Conservation (phyloP, 2,888 invertebrate species). For the Electrophaes corylata region DNA sequence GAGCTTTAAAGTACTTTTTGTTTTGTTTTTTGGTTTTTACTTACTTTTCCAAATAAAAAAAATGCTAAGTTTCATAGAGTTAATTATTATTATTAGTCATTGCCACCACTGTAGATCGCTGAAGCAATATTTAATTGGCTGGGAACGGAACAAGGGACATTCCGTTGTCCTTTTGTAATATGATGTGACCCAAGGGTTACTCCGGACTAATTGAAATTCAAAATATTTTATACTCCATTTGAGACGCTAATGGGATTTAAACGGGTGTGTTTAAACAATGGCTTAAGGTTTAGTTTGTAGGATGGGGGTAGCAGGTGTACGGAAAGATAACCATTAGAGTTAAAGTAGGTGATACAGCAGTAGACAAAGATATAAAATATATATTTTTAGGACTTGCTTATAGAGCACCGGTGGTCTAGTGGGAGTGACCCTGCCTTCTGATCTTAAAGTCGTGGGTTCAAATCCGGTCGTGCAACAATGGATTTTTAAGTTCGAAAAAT, state of each 20-base stretch:
- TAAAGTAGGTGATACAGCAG: neutral
- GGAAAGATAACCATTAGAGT: slow-evolving; percentile 5
- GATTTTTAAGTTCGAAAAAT: too few relatives aligned
- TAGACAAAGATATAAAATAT: too few relatives aligned
- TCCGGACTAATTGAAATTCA: slow-evolving; percentile 74
- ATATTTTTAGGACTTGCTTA: too few relatives aligned
- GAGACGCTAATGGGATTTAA: slow-evolving; percentile 42
- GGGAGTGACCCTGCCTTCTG: too few relatives aligned
- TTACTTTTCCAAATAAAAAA: too few relatives aligned
- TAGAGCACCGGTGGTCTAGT: too few relatives aligned
- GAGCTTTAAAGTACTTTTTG: too few relatives aligned
- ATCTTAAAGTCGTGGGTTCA: too few relatives aligned
- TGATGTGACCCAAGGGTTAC: slow-evolving; percentile 66
- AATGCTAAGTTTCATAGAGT: neutral
- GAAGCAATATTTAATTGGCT: slow-evolving; percentile 64
- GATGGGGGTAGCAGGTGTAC: slow-evolving; percentile 21
- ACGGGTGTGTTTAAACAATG: slow-evolving; percentile 34
- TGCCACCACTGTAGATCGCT: slow-evolving; percentile 52
- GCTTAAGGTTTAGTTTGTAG: slow-evolving; percentile 34
- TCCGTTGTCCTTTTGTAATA: slow-evolving; percentile 71
- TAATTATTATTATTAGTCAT: slow-evolving; percentile 1
- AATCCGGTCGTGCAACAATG: too few relatives aligned
- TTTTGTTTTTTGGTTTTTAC: too few relatives aligned
- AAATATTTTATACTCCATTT: slow-evolving; percentile 67
- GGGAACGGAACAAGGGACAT: slow-evolving; percentile 54